Percentiles rank a stretch among this genome's conserved stretches.
These are phyloP conservation scores for Noturus placidus DNA, from an alignment of 2,113 vertebrate species.

Conservation along the genomic window DNA sequence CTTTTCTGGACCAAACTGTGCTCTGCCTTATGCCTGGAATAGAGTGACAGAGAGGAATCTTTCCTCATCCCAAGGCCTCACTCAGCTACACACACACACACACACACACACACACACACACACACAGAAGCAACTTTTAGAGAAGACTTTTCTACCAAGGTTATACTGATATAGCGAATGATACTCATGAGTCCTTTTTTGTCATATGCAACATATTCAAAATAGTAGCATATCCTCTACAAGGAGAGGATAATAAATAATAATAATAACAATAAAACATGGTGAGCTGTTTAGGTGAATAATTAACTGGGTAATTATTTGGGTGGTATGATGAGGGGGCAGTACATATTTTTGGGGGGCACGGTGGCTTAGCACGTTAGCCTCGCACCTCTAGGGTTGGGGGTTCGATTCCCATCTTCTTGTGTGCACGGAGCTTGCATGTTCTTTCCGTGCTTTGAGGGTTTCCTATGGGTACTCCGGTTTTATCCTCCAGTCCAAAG, in stretches of 20 bases:
- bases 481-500: no score
- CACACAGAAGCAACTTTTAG: neutral
- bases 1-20: conserved; percentile 68
- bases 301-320: neutral
- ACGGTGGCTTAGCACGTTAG: no score
- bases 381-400: no score
- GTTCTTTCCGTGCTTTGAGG: no score
- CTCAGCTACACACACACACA: neutral
- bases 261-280: neutral
- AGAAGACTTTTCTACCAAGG: conserved; percentile 5
- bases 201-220: conserved; percentile 9
- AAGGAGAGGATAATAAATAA: neutral
- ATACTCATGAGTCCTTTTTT: conserved; percentile 22
- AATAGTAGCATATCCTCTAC: neutral
- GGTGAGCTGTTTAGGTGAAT: neutral
- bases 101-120: conserved; percentile 26
- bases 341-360: neutral
- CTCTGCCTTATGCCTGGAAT: conserved; percentile 41
- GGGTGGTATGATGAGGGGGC: neutral
- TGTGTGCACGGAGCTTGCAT: no score
- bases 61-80: neutral
- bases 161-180: conserved; percentile 19
- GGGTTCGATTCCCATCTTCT: no score
- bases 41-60: conserved; percentile 7
- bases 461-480: no score